These are phyloP conservation scores for Diaprepes abbreviatus DNA, from an alignment of 2,888 invertebrate genomes.

Conservation along the genomic window DNA sequence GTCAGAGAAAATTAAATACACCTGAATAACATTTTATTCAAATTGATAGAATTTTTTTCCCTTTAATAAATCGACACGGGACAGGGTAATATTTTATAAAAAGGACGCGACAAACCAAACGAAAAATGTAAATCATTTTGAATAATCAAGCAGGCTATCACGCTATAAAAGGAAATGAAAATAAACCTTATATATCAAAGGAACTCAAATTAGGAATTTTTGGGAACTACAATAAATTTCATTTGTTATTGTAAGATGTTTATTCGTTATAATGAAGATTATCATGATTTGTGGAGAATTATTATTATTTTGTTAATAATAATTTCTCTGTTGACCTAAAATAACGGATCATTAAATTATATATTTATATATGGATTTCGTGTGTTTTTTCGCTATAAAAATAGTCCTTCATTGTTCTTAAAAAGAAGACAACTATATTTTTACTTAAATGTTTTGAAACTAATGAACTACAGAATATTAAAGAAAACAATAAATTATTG, in stretches of 20 bases:
- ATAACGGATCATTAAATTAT: too few species aligned
- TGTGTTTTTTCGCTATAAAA: too few species aligned
- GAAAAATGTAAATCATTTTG: constrained; percentile 44
- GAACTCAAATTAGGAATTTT: constrained; percentile 31
- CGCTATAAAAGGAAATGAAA: constrained; percentile 42
- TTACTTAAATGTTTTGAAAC: too few species aligned
- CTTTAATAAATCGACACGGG: constrained; percentile 30
- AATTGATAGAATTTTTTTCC: constrained; percentile 29
- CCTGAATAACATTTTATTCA: constrained; percentile 10
- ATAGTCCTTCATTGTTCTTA: too few species aligned
- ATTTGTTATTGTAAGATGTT: background rate
- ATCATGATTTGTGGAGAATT: background rate
- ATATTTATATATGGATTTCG: too few species aligned
- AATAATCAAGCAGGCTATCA: constrained; percentile 30
- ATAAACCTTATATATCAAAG: constrained; percentile 23
- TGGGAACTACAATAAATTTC: constrained; percentile 15
- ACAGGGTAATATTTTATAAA: constrained; percentile 39
- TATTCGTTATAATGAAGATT: background rate
- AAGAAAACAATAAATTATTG: too few species aligned
- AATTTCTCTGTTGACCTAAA: too few species aligned
- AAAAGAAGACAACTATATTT: too few species aligned
- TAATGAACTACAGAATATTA: too few species aligned
- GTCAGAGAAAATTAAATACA: background rate
- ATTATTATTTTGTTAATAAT: background rate
- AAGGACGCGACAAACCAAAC: constrained; percentile 37